phyloP scores from a whole-genome alignment of 2,797 vertebrate species.

The Malurus leucopterus region DNA sequence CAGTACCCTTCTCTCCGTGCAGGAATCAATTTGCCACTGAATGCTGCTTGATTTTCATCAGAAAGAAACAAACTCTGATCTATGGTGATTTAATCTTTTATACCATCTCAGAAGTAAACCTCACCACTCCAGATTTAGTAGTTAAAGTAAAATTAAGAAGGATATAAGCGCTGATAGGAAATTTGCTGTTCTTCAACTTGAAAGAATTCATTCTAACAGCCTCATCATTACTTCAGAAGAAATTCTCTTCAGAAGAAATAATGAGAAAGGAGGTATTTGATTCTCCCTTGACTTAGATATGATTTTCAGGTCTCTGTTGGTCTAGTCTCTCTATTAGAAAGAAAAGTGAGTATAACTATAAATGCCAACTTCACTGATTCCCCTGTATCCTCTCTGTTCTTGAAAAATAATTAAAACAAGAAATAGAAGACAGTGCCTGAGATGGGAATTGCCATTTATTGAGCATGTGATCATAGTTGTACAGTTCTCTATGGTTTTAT shows the following conservation, averaged over 20 bases:
- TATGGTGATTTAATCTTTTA: conserved; percentile 18
- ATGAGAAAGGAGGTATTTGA: conserved; percentile 33
- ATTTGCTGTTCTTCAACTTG: background rate
- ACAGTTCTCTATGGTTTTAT: background rate
- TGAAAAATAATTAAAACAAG: conserved; percentile 43
- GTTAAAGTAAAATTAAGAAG: conserved; percentile 23
- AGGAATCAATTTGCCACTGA: background rate
- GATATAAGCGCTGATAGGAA: background rate
- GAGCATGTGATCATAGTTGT: background rate
- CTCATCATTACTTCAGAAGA: conserved; percentile 31
- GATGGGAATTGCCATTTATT: background rate
- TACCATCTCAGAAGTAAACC: conserved; percentile 29
- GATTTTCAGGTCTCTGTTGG: conserved; percentile 2
- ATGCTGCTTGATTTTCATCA: background rate
- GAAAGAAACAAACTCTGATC: background rate
- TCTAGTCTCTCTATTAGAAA: background rate
- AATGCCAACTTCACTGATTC: background rate
- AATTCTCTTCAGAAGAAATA: conserved; percentile 30
- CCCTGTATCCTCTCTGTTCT: background rate
- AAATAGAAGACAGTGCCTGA: background rate
- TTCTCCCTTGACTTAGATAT: conserved; percentile 24
- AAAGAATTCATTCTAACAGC: conserved; percentile 25
- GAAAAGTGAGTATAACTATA: background rate
- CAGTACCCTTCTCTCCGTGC: background rate
- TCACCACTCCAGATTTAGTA: background rate